These are phyloP conservation scores for Prionailurus bengalensis DNA, from an alignment of 2,113 vertebrate genomes.

Conservation along the genomic window DNA sequence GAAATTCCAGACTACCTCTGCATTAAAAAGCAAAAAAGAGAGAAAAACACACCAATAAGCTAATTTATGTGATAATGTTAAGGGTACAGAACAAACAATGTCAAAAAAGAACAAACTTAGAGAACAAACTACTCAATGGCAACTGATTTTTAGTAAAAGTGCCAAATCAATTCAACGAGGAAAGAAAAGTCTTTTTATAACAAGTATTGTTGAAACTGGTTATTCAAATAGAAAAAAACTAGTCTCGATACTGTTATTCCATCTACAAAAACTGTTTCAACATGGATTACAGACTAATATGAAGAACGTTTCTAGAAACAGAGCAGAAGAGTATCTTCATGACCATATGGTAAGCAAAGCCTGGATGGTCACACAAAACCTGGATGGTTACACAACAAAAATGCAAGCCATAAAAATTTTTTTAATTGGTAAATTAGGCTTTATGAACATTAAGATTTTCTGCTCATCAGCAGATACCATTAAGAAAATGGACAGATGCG, in stretches of 20 bases:
- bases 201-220: not conserved
- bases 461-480: not conserved
- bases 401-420: not conserved
- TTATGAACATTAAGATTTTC: slow-evolving; percentile 23
- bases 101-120: not conserved
- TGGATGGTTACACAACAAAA: not conserved
- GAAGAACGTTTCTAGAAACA: not conserved
- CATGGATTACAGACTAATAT: not conserved
- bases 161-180: not conserved
- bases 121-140: not conserved
- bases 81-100: not conserved
- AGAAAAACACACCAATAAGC: not conserved
- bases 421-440: not conserved
- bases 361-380: not conserved
- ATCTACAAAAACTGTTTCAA: slow-evolving; percentile 5
- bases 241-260: not conserved
- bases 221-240: not conserved
- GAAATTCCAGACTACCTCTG: slow-evolving; percentile 31
- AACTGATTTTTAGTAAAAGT: slow-evolving; percentile 18
- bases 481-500: not conserved
- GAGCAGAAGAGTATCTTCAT: not conserved
- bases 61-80: not conserved
- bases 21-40: not conserved
- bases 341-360: not conserved
- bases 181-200: not conserved